A percentile compares a stretch with the other conserved stretches of the same genome.
Evolutionary conservation across 2,888 invertebrate genomes (phyloP).

Genomic region (Eupithecia pulchellata): DNA sequence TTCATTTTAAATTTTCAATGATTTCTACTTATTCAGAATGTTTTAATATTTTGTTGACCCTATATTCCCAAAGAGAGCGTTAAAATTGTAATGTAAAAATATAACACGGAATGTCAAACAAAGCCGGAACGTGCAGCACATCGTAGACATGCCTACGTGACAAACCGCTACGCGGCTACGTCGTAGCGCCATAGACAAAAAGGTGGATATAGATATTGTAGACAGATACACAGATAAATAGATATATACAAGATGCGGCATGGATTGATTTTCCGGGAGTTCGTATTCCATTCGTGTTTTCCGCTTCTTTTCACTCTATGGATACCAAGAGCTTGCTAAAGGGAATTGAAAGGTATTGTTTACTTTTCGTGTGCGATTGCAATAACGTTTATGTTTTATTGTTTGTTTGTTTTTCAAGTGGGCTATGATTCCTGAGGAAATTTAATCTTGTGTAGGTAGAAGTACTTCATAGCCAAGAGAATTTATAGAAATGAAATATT

Average conservation of each 20-base stretch:
- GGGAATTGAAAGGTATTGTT: slow-evolving; percentile 50
- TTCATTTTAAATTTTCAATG: background rate
- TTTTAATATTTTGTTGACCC: background rate
- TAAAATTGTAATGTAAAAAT: slow-evolving; percentile 1
- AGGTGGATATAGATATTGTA: slow-evolving; percentile 3
- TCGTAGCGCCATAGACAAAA: slow-evolving; percentile 41
- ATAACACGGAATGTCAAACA: slow-evolving; percentile 30
- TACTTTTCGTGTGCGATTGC: slow-evolving; percentile 28
- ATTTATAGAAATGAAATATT: background rate
- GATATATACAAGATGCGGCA: slow-evolving; percentile 16
- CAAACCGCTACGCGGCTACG: slow-evolving; percentile 48
- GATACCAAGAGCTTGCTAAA: slow-evolving; percentile 44
- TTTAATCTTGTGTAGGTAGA: background rate
- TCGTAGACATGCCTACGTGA: slow-evolving; percentile 64
- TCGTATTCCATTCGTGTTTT: slow-evolving; percentile 58
- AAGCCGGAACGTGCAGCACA: slow-evolving; percentile 39
- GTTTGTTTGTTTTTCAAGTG: slow-evolving; percentile 35
- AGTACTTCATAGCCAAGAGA: background rate
- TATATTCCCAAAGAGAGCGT: background rate
- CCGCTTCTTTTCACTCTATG: slow-evolving; percentile 47
- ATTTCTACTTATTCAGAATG: background rate
- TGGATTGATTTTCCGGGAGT: slow-evolving; percentile 63
- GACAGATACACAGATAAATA: slow-evolving; percentile 22
- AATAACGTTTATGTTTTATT: slow-evolving; percentile 24
- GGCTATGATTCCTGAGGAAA: background rate